phyloP scores from a whole-genome alignment of 2,888 invertebrate genomes.

The Muschampia staudingeri region DNA sequence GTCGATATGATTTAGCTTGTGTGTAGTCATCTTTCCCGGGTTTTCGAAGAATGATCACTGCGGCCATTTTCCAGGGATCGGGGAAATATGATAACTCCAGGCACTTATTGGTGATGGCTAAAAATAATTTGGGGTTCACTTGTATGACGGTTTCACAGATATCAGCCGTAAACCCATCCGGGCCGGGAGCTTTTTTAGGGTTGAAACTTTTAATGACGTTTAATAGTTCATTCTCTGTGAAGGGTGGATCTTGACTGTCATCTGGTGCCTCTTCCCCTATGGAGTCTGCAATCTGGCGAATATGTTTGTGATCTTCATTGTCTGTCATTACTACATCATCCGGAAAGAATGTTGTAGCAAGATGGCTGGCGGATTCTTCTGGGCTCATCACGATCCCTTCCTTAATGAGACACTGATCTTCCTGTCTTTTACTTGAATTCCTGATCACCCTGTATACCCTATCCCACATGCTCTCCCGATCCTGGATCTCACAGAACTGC shows the following conservation, averaged over 20 bases:
- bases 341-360: constrained; percentile 46
- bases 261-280: neutral
- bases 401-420: neutral
- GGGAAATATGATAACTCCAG: constrained; percentile 41
- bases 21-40: constrained; percentile 42
- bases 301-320: neutral
- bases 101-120: constrained; percentile 44
- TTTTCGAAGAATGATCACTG: constrained; percentile 34
- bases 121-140: constrained; percentile 9
- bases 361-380: constrained; percentile 15
- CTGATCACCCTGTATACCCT: constrained; percentile 36
- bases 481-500: constrained; percentile 37
- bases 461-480: constrained; percentile 36
- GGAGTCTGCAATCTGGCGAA: constrained; percentile 15
- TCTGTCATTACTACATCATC: neutral
- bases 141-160: constrained; percentile 41
- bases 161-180: constrained; percentile 56
- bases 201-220: constrained; percentile 30
- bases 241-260: constrained; percentile 47
- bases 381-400: neutral
- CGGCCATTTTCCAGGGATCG: constrained; percentile 44
- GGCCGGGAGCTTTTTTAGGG: constrained; percentile 58
- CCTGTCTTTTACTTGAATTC: neutral
- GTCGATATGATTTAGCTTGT: constrained; percentile 42
- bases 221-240: constrained; percentile 41